Evolutionary conservation across 2,888 invertebrate genomes (phyloP), one percentile per base, ranked within the genome.

Genomic region (Drosophila subsilvestris): DNA sequence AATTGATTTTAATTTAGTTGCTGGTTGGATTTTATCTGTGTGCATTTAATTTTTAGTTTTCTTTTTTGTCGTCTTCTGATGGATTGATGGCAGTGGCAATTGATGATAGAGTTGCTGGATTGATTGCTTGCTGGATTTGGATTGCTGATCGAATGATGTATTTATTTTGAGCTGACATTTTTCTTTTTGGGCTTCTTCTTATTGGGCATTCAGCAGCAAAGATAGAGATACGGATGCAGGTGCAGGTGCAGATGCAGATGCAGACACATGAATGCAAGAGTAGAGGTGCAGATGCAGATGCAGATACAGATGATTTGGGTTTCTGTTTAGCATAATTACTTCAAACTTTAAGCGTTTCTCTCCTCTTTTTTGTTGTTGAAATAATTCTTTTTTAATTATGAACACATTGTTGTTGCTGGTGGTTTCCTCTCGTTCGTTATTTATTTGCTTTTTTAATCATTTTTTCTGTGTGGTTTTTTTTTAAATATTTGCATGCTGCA

Each of bases 71-170:
- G 57, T 50, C 65, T 76, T 62, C 65, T 53, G 61, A 80, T 88
- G 84, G 69, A 55, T 74, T 66, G 75, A 78, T 83, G 89, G 81
- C 87, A 80, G 73, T 86, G 68, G 81, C 73, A 84, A 72, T 84
- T 88, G 87, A 78, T 83, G 87, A 86, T 74, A 66, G 67, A 66
- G 65, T 66, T 78, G 84, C 67, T 79, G 88, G 75, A 77, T 75
- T 86, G 86, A 75, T 71, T 72, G 71, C 59, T 75, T 77, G 70
- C 63, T 71, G 75, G 78, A 65, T 63, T 60, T 37, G 37, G 37
- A n/a, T 37, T 37, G 37, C 37, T 37, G 37, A 37, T 37, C 37
- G 71, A 80, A 70, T 65, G 67, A 83, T 71, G 72, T 59, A 67
- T 70, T 68, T 55, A 62, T 60, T 72, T 78, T 73, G 62, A 73